A percentile compares a stretch with the other conserved stretches of the same genome.
Conservation (phyloP, 2,113 vertebrate species). For the Haliaeetus leucogaster region DNA sequence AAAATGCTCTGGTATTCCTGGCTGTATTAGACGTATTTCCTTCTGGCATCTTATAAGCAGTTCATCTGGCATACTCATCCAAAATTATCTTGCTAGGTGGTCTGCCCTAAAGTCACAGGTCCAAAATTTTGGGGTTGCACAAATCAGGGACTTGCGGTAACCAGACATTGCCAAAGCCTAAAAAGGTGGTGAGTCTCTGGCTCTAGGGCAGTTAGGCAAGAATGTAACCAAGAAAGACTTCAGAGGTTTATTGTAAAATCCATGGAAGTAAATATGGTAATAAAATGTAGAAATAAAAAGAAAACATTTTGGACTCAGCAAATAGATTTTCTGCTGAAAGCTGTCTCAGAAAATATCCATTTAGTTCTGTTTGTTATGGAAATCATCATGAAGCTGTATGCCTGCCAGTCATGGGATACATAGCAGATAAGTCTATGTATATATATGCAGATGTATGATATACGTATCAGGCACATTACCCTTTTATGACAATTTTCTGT, state of each 20-base stretch:
- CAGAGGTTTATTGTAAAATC: neutral
- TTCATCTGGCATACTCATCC: neutral
- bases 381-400: neutral
- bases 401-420: neutral
- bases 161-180: rapidly evolving
- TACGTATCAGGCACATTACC: neutral
- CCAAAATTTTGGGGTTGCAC: neutral
- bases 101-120: neutral
- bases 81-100: neutral
- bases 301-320: neutral
- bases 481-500: neutral
- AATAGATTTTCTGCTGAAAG: neutral
- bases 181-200: neutral
- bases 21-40: neutral
- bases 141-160: neutral
- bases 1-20: neutral
- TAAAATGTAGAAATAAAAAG: neutral
- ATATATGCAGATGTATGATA: neutral
- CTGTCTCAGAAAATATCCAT: neutral
- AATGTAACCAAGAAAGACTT: neutral
- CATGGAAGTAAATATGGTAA: neutral
- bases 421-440: neutral
- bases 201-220: neutral
- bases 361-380: neutral
- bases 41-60: neutral